These are phyloP conservation scores for Sciurus vulgaris DNA, from an alignment of 2,797 vertebrate species.

Conservation along the genomic window DNA sequence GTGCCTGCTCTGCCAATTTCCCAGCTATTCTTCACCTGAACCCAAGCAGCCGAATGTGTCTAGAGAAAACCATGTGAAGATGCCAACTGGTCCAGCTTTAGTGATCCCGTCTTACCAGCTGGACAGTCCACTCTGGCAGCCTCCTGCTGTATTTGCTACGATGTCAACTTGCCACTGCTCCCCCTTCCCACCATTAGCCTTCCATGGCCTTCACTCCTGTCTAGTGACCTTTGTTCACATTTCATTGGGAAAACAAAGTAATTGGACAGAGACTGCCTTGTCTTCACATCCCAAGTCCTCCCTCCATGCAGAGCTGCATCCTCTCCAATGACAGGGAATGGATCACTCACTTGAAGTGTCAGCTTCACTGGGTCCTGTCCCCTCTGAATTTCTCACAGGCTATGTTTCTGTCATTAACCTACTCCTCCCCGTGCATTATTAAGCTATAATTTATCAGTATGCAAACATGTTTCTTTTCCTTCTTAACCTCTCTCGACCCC, in stretches of 20 bases:
- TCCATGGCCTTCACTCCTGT: background rate
- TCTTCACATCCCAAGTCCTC: background rate
- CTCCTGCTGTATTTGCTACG: background rate
- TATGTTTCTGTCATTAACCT: background rate
- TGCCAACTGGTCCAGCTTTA: background rate
- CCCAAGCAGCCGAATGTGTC: background rate
- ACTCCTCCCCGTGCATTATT: background rate
- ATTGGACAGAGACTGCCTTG: background rate
- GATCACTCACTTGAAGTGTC: background rate
- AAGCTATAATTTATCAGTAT: background rate
- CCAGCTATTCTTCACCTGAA: background rate
- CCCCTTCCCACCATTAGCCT: background rate
- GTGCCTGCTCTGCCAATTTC: background rate
- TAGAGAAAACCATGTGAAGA: background rate
- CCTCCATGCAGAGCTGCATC: background rate
- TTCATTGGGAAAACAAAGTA: slow-evolving; percentile 17
- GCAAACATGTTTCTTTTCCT: background rate
- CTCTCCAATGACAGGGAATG: background rate
- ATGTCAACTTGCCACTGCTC: background rate
- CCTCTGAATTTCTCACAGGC: background rate
- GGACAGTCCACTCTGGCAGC: background rate
- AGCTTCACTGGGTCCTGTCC: background rate
- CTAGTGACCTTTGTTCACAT: background rate
- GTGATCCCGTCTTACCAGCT: background rate
- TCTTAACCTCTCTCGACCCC: background rate